Base-by-base conservation (phyloP, 2,888 invertebrate species). In the Idaea aversata region DNA sequence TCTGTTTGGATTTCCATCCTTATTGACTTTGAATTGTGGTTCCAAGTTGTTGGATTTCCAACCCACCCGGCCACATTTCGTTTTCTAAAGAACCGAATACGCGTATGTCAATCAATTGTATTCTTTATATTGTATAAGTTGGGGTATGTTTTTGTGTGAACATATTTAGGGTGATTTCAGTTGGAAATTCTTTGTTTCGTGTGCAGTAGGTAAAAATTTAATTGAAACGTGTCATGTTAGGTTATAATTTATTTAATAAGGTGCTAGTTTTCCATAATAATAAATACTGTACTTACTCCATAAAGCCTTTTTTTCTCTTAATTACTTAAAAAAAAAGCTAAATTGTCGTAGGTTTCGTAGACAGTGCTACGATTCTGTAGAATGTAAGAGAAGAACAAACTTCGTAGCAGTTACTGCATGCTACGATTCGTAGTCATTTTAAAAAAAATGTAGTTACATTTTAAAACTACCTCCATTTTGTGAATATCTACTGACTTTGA, bases 61-160 rank as follows among this genome's bases (percentile, higher is more conserved):
- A 59, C 47, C 47, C 13, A 79, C 80, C 77, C 78, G 75, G 73
- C 75, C 75, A 85, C 85, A 86, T 88, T 88, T 86, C 84, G 85
- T 85, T 84, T 84, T 84, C 85, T 85, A 88, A 88, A 87, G 84
- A 85, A 88, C 85, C 83, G 80, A 82, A 84, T 75, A 72, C 69
- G 68, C 65, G 63, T 34, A 61, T 25, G 47, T 58, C 68, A 67
- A 64, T 63, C 66, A 57, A 77, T 71, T 78, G 67, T 73, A 61
- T 16, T 68, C 76, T 71, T 72, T 79, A 77, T 34, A 5, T 1
- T 3, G 7, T 34, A 7, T 0, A 0, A 0, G 0, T 35, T 75
- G 81, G 65, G 68, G 77, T 68, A 34, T 16, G 66, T 57, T 73
- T 76, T 84, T 35, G 57, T 5, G 61, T 68, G 67, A 6, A 16